Evolutionary conservation across 2,797 vertebrate genomes (phyloP).

Genomic region (Hyperoplus lanceolatus): DNA sequence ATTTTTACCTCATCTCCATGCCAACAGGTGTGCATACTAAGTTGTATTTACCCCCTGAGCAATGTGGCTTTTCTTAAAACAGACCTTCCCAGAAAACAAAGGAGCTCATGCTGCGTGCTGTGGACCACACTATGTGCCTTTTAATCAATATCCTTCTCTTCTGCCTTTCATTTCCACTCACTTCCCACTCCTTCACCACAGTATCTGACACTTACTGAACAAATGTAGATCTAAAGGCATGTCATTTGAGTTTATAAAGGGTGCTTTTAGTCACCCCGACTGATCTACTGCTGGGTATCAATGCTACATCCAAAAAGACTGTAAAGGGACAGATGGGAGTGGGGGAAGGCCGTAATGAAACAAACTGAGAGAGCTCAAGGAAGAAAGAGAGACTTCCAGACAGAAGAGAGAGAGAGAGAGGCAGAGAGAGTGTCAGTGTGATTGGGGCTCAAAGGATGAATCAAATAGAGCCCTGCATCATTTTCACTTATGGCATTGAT

Average conservation of each 20-base stretch:
- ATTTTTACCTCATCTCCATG: conserved; percentile 38
- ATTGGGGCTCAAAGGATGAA: conserved; percentile 15
- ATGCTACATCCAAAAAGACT: conserved; percentile 35
- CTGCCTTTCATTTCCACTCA: conserved; percentile 31
- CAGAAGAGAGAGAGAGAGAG: conserved; percentile 14
- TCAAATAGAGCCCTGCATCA: conserved; percentile 35
- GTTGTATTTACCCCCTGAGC: conserved; percentile 35
- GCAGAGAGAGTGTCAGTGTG: neutral
- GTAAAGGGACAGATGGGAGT: conserved; percentile 52
- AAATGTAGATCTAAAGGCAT: conserved; percentile 49
- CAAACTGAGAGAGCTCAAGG: conserved; percentile 19
- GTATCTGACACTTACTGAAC: conserved; percentile 14
- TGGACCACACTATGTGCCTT: conserved; percentile 34
- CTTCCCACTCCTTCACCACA: conserved; percentile 39
- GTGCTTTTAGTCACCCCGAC: conserved; percentile 49
- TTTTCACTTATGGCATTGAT: conserved; percentile 54
- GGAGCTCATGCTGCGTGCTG: conserved; percentile 1
- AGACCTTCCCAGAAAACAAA: conserved; percentile 40
- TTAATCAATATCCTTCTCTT: conserved; percentile 50
- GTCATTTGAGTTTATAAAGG: conserved; percentile 20
- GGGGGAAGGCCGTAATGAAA: conserved; percentile 20
- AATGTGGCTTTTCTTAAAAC: neutral
- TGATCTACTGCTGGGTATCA: conserved; percentile 48
- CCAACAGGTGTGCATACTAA: conserved; percentile 19
- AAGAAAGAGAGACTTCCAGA: conserved; percentile 34